Evolutionary conservation across 2,797 vertebrate species (phyloP), one percentile per base, ranked within the genome.

Genomic region (Coregonus ussuriensis): DNA sequence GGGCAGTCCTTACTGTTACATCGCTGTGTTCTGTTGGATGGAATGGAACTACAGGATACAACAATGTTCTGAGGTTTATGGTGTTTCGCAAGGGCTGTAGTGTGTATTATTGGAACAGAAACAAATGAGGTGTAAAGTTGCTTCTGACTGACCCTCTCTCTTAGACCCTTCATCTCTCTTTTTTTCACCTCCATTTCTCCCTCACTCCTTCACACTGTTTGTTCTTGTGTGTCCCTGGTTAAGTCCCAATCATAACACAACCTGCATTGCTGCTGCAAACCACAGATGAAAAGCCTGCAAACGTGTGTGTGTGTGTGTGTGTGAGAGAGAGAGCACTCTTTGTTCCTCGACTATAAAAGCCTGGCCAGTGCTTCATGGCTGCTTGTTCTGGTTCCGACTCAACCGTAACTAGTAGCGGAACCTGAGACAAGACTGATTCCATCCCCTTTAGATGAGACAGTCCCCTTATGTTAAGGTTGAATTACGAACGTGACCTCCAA

Each of bases 1-100:
- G 71, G 89, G 88, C 90, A 67, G 82, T 68, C 66, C 54, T 3
- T 71, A 56, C 82, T 52, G 35, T 15, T 14, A 0, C 76, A 14
- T 15, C 62, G 3, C 5, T 6, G 37, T 47, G 3, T 71, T 71
- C 16, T 71, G 16, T 65, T 47, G 69, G 37, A 37, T 70, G 18
- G 4, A 47, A 41, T 71, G 62, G n/a, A 71, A 1, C 25, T 2
- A 68, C 29, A 14, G 16, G 31, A 54, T 16, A 52, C 0, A 52
- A 59, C 18, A n/a, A 18, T 21, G 18, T 18, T 9, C 56, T 59
- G 18, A 9, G n/a, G 1, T 59, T 6, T 21, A 59, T n/a, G n/a
- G 56, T 59, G 18, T 21, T 21, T 59, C n/a, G n/a, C 15, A 9
- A n/a, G 16, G 4, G 53, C 53, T 18, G 0, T 54, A 16, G 53